Evolutionary conservation across 1,140 invertebrate genomes (phyloP).

Genomic region (Idris sp.): DNA sequence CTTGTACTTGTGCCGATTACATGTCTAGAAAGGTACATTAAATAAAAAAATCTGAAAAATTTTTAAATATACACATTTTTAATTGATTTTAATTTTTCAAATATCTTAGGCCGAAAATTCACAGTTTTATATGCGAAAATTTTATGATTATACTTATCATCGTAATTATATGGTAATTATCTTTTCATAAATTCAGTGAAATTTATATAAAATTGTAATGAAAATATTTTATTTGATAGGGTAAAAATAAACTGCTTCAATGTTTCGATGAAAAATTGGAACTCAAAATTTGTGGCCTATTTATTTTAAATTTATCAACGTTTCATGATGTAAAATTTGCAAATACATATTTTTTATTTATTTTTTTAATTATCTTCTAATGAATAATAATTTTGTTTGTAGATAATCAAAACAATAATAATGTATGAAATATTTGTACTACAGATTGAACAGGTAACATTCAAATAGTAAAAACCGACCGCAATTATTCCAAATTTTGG

Average conservation of each 20-base stretch:
- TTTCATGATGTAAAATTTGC: conserved; percentile 34
- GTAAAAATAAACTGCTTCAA: conserved; percentile 24
- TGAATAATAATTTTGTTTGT: neutral
- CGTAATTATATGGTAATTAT: conserved; percentile 19
- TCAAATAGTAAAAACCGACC: too few relatives aligned
- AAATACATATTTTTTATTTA: too few relatives aligned
- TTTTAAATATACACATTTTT: too few relatives aligned
- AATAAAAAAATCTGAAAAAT: too few relatives aligned
- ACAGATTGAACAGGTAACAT: conserved; percentile 28
- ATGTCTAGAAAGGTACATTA: conserved; percentile 43
- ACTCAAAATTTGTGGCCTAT: conserved; percentile 27
- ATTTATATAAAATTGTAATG: too few relatives aligned
- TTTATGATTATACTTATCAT: conserved; percentile 16
- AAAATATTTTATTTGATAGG: too few relatives aligned
- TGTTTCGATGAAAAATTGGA: conserved; percentile 25
- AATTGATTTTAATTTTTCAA: too few relatives aligned
- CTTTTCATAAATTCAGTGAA: neutral
- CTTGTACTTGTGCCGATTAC: conserved; percentile 32
- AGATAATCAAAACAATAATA: conserved; percentile 23
- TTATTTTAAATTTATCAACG: conserved; percentile 21
- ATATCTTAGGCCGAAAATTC: conserved; percentile 36
- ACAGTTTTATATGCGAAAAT: conserved; percentile 11
- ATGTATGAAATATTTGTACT: conserved; percentile 42
- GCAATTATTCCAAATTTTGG: too few relatives aligned
- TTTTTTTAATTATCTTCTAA: too few relatives aligned